A percentile compares a stretch with the other conserved stretches of the same genome.
phyloP scores from a whole-genome alignment of 1,140 invertebrate species.

The Trachelipus rathkii region DNA sequence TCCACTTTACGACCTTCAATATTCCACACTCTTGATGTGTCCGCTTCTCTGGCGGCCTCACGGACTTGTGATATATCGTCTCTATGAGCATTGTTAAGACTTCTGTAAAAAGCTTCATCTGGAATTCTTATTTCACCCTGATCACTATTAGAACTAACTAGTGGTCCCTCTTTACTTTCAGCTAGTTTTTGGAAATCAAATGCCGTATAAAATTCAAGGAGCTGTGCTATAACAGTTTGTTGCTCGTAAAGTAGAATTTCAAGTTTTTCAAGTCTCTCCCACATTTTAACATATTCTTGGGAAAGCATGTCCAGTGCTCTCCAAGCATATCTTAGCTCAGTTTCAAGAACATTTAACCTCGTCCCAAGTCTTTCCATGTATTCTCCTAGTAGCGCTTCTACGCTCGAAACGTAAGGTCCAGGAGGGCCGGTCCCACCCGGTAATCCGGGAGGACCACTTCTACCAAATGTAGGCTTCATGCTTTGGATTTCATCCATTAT shows the following conservation, averaged over 20 bases:
- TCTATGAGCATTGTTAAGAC: slow-evolving; percentile 77
- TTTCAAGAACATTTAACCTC: slow-evolving; percentile 77
- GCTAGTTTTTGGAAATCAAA: slow-evolving; percentile 41
- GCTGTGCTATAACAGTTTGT: slow-evolving; percentile 81
- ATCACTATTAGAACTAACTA: slow-evolving; percentile 15
- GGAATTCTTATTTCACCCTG: slow-evolving; percentile 51
- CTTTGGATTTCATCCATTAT: background rate
- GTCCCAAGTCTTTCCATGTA: slow-evolving; percentile 85
- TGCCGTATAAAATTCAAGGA: slow-evolving; percentile 69
- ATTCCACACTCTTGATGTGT: slow-evolving; percentile 78
- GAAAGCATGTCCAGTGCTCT: slow-evolving; percentile 81
- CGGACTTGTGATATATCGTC: slow-evolving; percentile 62
- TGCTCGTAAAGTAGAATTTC: slow-evolving; percentile 82
- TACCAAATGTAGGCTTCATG: background rate
- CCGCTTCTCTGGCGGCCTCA: slow-evolving; percentile 49
- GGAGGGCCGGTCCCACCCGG: background rate
- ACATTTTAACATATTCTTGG: slow-evolving; percentile 89
- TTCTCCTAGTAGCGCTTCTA: slow-evolving; percentile 62
- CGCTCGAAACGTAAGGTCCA: slow-evolving; percentile 40
- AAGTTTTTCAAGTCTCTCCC: slow-evolving; percentile 85
- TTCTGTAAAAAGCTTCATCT: slow-evolving; percentile 82
- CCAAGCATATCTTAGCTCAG: slow-evolving; percentile 86
- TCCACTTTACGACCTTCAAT: slow-evolving; percentile 43
- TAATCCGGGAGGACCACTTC: background rate
- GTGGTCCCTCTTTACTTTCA: slow-evolving; percentile 49